Evolutionary conservation across 1,140 invertebrate genomes (phyloP), one percentile per base, ranked within the genome.

Genomic region (Calephelis nemesis): DNA sequence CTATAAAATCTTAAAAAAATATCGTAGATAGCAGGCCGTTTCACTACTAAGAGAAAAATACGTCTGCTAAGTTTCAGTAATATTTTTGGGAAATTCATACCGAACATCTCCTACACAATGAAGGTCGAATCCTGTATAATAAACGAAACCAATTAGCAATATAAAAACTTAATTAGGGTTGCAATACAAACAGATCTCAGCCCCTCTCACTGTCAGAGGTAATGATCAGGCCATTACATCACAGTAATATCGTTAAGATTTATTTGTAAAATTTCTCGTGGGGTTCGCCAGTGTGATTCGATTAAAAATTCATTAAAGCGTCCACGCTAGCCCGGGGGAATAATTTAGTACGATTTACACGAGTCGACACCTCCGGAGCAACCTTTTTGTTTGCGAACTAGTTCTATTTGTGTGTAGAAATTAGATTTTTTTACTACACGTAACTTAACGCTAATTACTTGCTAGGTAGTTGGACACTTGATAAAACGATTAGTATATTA

Each of bases 301-400:
- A 92, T 92, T 92, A 92, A 92, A 92, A 92, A 92, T 92, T 92
- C 91, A 92, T 92, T 90, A 87, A 88, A 81, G 83, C 83, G 81
- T 79, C 88, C 83, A 79, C 81, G 76, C 77, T 75, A 78, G 81
- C 85, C 81, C 83, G 70, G 76, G 89, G 89, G 89, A 91, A 92
- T 92, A 90, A 92, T 92, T 92, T 90, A 92, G 85, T 87, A 83
- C 84, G 82, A 85, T 91, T 87, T 88, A 90, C 90, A 88, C 65
- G 65, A 60, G 50, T 66, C 65, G 65, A 66, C 65, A 66, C 65
- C 65, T 66, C 50, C 49, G 50, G 47, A 42, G 13, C 50, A 39
- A 60, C 54, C 54, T 60, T 60, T 60, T 60, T 60, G 54, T 60
- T 60, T 40, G 54, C 54, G 54, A 60, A 60, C 54, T 60, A 60